phyloP scores from a whole-genome alignment of 2,797 vertebrate species.

The Malurus splendens region DNA sequence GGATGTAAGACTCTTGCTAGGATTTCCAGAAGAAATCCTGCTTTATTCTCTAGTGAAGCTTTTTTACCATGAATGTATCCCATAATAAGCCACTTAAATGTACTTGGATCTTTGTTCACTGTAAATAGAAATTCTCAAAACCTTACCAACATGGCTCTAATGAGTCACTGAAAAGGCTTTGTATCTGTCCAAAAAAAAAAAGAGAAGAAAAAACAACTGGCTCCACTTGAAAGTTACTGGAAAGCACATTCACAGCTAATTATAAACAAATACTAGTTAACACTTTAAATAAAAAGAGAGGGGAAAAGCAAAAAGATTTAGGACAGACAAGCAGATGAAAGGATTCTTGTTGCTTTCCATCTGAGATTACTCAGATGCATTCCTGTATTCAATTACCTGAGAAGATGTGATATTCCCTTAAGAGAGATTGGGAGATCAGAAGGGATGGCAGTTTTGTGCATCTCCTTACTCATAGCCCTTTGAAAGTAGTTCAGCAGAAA shows the following conservation, averaged over 20 bases:
- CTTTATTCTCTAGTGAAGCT: not conserved
- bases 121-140: slow-evolving; percentile 30
- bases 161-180: slow-evolving; percentile 41
- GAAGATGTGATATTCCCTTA: slow-evolving; percentile 75
- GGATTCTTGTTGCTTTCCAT: slow-evolving; percentile 63
- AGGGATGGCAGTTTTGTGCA: slow-evolving; percentile 65
- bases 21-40: not conserved
- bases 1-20: not conserved
- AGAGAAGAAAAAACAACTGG: not conserved
- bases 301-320: slow-evolving; percentile 65
- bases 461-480: slow-evolving; percentile 63
- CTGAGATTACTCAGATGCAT: slow-evolving; percentile 71
- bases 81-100: not conserved
- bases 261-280: slow-evolving; percentile 70
- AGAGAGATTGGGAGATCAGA: slow-evolving; percentile 66
- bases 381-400: slow-evolving; percentile 82
- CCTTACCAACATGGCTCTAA: not conserved
- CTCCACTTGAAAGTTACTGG: slow-evolving; percentile 53
- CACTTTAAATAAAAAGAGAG: slow-evolving; percentile 61
- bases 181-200: not conserved
- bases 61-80: not conserved
- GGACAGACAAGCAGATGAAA: slow-evolving; percentile 69
- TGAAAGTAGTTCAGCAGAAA: slow-evolving; percentile 64
- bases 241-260: slow-evolving; percentile 63
- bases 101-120: not conserved